Base-by-base conservation (phyloP, 2,888 invertebrate species). In the Drosophila cognata region DNA sequence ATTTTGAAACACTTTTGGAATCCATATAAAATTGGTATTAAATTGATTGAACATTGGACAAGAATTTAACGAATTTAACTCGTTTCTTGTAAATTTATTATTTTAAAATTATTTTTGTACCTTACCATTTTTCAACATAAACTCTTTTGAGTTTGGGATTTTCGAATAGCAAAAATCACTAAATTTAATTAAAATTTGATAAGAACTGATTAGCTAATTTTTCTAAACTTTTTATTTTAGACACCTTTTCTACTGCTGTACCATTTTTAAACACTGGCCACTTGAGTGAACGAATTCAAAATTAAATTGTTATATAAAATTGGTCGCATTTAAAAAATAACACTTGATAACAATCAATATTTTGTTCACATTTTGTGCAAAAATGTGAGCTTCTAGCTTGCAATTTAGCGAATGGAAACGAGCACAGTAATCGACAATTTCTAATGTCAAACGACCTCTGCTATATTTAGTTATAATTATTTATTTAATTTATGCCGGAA, bases 401-500 rank as follows among this genome's bases (percentile, higher is more conserved):
- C 2, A 38, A 18, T 38, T 38, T 18, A 4, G 18, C 38, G 4
- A 18, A 38, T 33, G 33, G 11, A 4, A 11, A 21, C 1, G 4
- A 25, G 25, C 25, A 25, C 25, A 16, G 4, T 11, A 11, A 21
- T 16, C 16, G 28, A 10, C 28, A 7, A 46, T 25, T 7, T 16
- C 7, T 4, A 25, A 25, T 25, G 25, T 16, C 46, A 28, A 18
- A 50, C 16, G 21, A 53, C 10, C 16, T 18, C 16, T 16, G 13
- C 4, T 46, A 46, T 7, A 28, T 25, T 11, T 58, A n/a, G 1
- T 43, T 31, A 7, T 16, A 46, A 7, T 16, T n/a, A 43, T 53
- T 63, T 33, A 18, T 48, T 70, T 43, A 46, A 75, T 53, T 68
- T 55, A 10, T 21, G 21, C 25, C 33, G 43, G 36, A 36, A 35